Conservation (phyloP, 2,888 invertebrate genomes). For the Orthonychiurus folsomi region DNA sequence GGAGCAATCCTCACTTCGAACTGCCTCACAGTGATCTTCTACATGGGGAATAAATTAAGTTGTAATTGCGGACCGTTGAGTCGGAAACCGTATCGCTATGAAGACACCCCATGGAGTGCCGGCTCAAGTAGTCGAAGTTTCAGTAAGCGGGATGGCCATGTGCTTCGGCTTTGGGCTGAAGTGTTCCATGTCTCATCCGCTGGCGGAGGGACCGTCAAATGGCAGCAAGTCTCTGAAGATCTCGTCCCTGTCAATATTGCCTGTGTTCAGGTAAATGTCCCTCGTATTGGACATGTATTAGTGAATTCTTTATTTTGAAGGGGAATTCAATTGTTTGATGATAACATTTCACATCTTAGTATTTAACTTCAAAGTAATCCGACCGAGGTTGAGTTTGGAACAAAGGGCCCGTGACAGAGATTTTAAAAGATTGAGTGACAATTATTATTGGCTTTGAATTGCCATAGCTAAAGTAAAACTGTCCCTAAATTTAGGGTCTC, state of each 20-base stretch:
- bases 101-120: slow-evolving; percentile 77
- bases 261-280: slow-evolving; percentile 56
- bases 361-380: no score
- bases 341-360: no score
- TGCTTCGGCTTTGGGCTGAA: slow-evolving; percentile 94
- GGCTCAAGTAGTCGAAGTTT: slow-evolving; percentile 56
- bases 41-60: slow-evolving; percentile 94
- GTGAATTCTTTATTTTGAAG: no score
- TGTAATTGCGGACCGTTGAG: slow-evolving; percentile 94
- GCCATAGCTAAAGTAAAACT: no score
- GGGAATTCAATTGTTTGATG: no score
- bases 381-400: no score
- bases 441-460: no score
- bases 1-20: neutral
- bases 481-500: no score
- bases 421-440: no score
- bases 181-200: slow-evolving; percentile 94
- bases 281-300: neutral
- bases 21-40: slow-evolving; percentile 15
- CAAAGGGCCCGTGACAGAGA: no score
- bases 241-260: slow-evolving; percentile 97
- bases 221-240: slow-evolving; percentile 97
- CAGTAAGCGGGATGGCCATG: slow-evolving; percentile 72
- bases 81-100: slow-evolving; percentile 88
- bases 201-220: slow-evolving; percentile 84